Conservation (phyloP, 2,113 vertebrate genomes). For the Oreocharis arfaki region DNA sequence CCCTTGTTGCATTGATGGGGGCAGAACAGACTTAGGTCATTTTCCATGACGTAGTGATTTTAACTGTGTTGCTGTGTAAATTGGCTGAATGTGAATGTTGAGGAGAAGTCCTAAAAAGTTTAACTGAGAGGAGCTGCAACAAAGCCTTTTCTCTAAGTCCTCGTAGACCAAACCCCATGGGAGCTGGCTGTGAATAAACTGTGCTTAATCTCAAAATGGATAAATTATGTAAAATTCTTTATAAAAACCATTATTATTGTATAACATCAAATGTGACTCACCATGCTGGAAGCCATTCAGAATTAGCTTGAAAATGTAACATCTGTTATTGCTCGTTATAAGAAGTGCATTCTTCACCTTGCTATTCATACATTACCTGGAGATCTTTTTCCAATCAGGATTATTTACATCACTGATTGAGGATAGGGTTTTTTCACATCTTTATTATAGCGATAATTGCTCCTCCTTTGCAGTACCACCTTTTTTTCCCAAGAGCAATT, state of each 20-base stretch:
- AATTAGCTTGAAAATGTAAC: neutral
- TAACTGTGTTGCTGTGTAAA: neutral
- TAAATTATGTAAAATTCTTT: neutral
- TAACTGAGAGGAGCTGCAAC: neutral
- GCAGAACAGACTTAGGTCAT: neutral
- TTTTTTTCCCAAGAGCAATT: neutral
- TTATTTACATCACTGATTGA: neutral
- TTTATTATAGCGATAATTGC: neutral
- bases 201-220: neutral
- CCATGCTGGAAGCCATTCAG: neutral
- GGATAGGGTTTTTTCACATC: fast-evolving
- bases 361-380: neutral
- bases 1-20: neutral
- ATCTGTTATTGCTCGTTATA: neutral
- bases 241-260: neutral
- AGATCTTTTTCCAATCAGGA: neutral
- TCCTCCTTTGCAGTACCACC: neutral
- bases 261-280: neutral
- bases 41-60: neutral
- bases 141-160: neutral
- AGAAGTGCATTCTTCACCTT: neutral
- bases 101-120: neutral
- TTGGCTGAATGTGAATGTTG: neutral
- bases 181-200: neutral
- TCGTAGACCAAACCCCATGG: fast-evolving